A percentile compares a stretch with the other conserved stretches of the same genome.
phyloP scores from a whole-genome alignment of 2,888 invertebrate genomes.

The Scaptomyza reducta region DNA sequence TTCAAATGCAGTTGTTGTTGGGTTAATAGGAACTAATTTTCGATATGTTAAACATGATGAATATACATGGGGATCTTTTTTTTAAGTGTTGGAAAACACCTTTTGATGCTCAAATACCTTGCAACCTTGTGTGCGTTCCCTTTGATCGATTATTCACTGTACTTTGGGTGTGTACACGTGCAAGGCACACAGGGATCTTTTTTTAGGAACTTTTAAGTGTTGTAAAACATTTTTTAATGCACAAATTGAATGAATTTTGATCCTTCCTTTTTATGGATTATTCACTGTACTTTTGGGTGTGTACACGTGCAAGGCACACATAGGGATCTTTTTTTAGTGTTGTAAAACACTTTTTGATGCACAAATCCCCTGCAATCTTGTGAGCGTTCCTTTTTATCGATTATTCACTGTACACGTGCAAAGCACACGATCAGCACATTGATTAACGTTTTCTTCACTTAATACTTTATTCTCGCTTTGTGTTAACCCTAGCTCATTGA shows the following conservation, averaged over 20 bases:
- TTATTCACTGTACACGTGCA: conserved; percentile 42
- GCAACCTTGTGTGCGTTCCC: background rate
- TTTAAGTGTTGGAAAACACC: too few species aligned
- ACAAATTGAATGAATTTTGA: background rate
- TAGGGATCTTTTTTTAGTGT: too few species aligned
- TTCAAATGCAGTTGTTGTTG: conserved; percentile 10
- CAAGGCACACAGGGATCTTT: conserved; percentile 52
- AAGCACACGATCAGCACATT: conserved; percentile 34
- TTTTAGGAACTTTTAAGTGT: too few species aligned
- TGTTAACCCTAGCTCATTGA: conserved; percentile 20
- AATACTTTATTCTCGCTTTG: conserved; percentile 5
- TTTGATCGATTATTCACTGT: background rate
- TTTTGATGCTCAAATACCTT: background rate
- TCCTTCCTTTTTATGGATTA: background rate
- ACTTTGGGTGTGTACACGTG: too few species aligned
- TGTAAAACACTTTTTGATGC: background rate
- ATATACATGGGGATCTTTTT: too few species aligned
- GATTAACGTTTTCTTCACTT: conserved; percentile 5
- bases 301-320: conserved; percentile 55
- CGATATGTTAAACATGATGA: background rate
- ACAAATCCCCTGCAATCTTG: background rate
- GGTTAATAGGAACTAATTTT: background rate
- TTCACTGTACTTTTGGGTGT: too few species aligned
- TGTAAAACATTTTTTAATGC: background rate
- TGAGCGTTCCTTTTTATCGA: background rate